Evolutionary conservation across 2,888 invertebrate genomes (phyloP), one percentile per base, ranked within the genome.

Genomic region (Melanostoma scalare): DNA sequence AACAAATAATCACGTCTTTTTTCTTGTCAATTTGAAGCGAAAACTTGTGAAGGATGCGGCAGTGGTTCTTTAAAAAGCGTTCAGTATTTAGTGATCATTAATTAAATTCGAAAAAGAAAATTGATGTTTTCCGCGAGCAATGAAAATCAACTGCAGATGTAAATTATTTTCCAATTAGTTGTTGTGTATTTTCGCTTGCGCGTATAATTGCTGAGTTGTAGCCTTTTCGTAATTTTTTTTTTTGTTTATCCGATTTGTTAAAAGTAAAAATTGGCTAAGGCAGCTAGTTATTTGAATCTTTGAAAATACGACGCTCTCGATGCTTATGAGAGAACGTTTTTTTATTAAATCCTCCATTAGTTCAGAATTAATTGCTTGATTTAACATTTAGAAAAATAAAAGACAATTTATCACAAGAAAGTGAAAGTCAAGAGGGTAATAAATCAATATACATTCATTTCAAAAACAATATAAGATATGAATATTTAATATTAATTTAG

Each of bases 81-180:
- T 68, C 36, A 40, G 48, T 52, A 77, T 82, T 65, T 77, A 78
- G 69, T 65, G 58, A 48, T 69, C 61, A 82, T 77, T 65, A 73
- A 77, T 82, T 77, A 56, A 63, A 82, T 73, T 65, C 56, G 31
- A 58, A 50, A 63, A 68, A 69, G 30, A 38, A 65, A 74, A 77
- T 82, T 82, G 73, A 82, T 82, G 77, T 77, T 82, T 58, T 77
- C 77, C 63, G 48, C 69, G 31, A 35, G 58, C 78, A 69, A 73
- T 68, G 77, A 82, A 82, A 72, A 73, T 77, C 46, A 46, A 46
- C 68, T 35, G 61, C 46, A 9, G 46, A 63, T 63, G 77, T 77
- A 65, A 82, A 82, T 82, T 82, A 82, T 77, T 77, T 82, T 77
- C 63, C 68, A 82, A 77, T 69, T 74, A 68, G 65, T 78, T 40